Base-by-base conservation (phyloP, 1,140 invertebrate species). In the Trachelipus rathkii region DNA sequence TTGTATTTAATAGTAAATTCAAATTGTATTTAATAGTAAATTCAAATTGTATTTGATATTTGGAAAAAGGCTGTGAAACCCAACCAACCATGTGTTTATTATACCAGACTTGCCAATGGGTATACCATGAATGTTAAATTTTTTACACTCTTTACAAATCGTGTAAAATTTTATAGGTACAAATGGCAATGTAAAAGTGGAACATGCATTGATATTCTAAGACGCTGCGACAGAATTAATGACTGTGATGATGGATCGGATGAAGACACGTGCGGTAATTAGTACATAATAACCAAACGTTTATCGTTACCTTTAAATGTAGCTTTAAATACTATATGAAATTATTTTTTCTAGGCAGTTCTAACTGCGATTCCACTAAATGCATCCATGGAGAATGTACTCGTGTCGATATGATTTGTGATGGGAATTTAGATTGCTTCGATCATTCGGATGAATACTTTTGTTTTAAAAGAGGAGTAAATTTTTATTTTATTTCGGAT, bases 201-300 rank as follows among this genome's bases (percentile, higher is more conserved):
- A 76, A 84, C 84, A 44, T 88, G 88, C 79, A 86, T 89, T 53
- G 81, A 84, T 8, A 83, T 83, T 9, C 43, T 33, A 43, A 71
- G 72, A 60, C 66, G 86, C 0, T 94, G 92, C 84, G 90, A 94
- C 83, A 85, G 85, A 0, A 83, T 85, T 71, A 82, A 88, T 70
- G 90, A 94, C 82, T 94, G 93, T 84, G 84, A 86, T 1, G 90
- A 92, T 84, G 87, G 87, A 73, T 89, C 88, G n/a, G 91, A 91
- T 83, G 88, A 89, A 82, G 72, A 74, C 19, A 21, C 84, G 23
- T 84, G 84, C 83, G 78, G 83, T 79, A 77, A 71, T 19, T 88
- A 88, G 82, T 85, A 33, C 33, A 33, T 33, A 3, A 33, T 33
- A 33, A 33, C 8, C 11, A 60, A 60, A 60, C 50, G 1, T 60